Percentiles rank a stretch among this genome's conserved stretches.
Evolutionary conservation across 2,797 vertebrate species (phyloP).

Genomic region (Danio aesculapii): DNA sequence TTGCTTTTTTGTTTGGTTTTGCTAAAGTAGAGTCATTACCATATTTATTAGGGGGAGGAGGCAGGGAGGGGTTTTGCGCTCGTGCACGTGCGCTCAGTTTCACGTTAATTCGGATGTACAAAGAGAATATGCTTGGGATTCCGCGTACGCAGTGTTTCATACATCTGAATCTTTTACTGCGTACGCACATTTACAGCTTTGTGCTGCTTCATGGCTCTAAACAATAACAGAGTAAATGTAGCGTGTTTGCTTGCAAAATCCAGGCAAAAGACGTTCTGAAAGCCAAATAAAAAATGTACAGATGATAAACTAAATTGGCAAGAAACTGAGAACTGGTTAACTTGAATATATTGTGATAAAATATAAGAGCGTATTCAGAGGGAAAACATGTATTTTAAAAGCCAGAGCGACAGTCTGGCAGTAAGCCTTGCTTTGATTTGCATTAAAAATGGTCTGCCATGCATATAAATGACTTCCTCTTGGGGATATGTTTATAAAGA

Average conservation of each 20-base stretch:
- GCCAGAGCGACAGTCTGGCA: constrained; percentile 5
- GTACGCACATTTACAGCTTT: too few relatives aligned
- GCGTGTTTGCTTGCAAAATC: not conserved
- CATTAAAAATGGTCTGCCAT: constrained; percentile 37
- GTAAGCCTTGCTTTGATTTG: constrained; percentile 28
- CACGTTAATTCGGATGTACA: too few relatives aligned
- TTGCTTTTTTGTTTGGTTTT: too few relatives aligned
- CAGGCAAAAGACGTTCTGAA: not conserved
- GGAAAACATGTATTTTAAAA: not conserved
- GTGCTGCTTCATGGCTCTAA: too few relatives aligned
- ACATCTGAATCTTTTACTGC: too few relatives aligned
- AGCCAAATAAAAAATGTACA: not conserved
- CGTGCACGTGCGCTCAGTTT: too few relatives aligned
- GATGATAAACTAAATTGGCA: not conserved
- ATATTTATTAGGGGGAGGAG: too few relatives aligned
- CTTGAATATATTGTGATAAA: not conserved
- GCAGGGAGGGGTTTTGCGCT: too few relatives aligned
- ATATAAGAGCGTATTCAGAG: not conserved
- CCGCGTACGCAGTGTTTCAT: too few relatives aligned
- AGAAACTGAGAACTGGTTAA: not conserved
- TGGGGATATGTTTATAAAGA: not conserved
- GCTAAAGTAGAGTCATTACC: too few relatives aligned
- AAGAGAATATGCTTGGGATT: too few relatives aligned
- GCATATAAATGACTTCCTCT: constrained; percentile 41
- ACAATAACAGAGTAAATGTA: not conserved